Conservation (phyloP, 2,797 vertebrate species). For the Protonibea diacanthus region DNA sequence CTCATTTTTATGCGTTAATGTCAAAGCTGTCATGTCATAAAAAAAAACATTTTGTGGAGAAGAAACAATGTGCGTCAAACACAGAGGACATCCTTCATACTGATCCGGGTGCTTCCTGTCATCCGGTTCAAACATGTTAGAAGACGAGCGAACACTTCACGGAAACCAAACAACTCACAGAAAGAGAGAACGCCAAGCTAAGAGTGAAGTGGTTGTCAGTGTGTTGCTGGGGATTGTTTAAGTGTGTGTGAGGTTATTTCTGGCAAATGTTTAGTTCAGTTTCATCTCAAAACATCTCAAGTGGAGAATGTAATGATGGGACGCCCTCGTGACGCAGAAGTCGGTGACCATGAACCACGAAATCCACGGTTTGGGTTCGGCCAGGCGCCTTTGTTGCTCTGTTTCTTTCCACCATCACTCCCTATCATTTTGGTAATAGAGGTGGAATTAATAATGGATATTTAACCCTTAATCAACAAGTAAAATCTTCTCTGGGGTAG, state of each 20-base stretch:
- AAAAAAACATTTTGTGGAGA: neutral
- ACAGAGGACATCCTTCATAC: neutral
- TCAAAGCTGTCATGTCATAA: neutral
- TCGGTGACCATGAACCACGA: neutral
- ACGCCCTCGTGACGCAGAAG: neutral
- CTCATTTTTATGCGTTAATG: neutral
- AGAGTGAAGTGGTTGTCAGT: neutral
- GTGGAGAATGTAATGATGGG: neutral
- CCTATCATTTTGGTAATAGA: slow-evolving; percentile 2
- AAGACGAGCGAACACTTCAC: neutral
- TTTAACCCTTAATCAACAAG: neutral
- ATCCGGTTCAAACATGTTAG: neutral
- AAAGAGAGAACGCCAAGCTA: neutral
- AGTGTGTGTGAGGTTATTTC: neutral
- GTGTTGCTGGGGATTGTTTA: neutral
- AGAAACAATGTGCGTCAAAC: neutral
- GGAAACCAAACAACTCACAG: neutral
- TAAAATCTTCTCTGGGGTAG: neutral
- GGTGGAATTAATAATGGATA: neutral
- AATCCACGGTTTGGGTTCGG: neutral
- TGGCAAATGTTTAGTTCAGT: neutral
- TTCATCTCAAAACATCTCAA: neutral
- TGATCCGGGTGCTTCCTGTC: neutral
- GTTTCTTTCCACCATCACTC: neutral
- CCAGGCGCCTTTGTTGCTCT: neutral